Evolutionary conservation across 1,140 invertebrate genomes (phyloP), one percentile per base, ranked within the genome.

Genomic region (Asobara japonica): DNA sequence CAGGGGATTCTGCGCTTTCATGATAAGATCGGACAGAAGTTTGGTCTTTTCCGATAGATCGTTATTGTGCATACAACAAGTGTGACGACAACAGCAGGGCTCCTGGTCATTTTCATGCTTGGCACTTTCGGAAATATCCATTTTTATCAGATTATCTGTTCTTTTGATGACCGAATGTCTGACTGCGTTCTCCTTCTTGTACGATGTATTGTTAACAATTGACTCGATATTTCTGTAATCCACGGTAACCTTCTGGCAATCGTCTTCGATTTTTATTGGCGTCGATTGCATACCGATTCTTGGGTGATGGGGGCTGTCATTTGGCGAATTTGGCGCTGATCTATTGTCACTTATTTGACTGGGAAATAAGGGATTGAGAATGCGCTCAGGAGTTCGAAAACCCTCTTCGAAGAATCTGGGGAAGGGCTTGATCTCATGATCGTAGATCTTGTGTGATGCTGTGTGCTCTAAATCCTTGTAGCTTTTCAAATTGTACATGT

Each of bases 201-300:
- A 78, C 1, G 84, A 80, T 0, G 83, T 80, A 25, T 79, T 75
- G 38, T 83, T 86, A 0, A 88, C 82, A 25, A 88, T 88, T 1
- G 86, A 88, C 5, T 88, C 86, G 71, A 88, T 88, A 70, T 88
- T 87, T 27, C 85, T 75, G 65, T 88, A 88, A 29, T 88, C 86
- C 0, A 88, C 86, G 13, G 78, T 83, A n/a, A 70, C 74, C 56
- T 82, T 87, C 7, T 62, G 38, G n/a, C 71, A 75, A 8, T 76
- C 83, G 22, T 86, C 81, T 62, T 87, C 85, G 6, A 71, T 77
- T 31, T 87, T 86, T 5, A 87, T 86, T 5, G 86, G 86, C 0
- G 86, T 87, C 6, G 85, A 86, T 27, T 86, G 86, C 82, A 85
- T 82, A 0, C 78, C 80, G n/a, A 85, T 84, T 22, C 79, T 74